Percentiles rank a stretch among this genome's conserved stretches.
phyloP scores from a whole-genome alignment of 2,888 invertebrate species.

The Nasonovia ribisnigri region DNA sequence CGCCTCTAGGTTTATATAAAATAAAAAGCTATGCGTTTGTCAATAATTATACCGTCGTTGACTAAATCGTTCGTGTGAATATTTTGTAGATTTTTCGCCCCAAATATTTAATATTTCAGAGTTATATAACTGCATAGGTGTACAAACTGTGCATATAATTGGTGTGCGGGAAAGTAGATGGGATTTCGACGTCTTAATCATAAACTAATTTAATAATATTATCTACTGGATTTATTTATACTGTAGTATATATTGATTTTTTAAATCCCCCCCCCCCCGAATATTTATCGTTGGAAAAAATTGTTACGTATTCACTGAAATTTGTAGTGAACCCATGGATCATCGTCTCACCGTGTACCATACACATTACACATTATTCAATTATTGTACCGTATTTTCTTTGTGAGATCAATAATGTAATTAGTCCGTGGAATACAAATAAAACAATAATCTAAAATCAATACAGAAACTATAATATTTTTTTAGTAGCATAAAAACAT shows the following conservation, averaged over 20 bases:
- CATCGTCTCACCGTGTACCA: not conserved
- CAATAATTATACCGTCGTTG: not conserved
- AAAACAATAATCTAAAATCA: slow-evolving; percentile 35
- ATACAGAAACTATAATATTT: not conserved
- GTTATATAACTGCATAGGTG: not conserved
- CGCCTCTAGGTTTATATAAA: not conserved
- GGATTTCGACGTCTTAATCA: not conserved
- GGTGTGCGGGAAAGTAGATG: not conserved
- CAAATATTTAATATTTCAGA: not conserved
- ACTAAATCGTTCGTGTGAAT: not conserved
- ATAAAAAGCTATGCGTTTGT: not conserved
- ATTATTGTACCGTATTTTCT: not conserved
- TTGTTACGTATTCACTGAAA: not conserved
- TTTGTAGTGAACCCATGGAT: not conserved
- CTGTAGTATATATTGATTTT: not conserved
- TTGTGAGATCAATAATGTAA: not conserved
- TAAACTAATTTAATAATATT: not conserved
- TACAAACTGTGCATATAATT: not conserved
- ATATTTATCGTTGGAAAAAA: not conserved
- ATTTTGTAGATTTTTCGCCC: not conserved
- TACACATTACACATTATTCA: not conserved
- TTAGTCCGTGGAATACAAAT: not conserved
- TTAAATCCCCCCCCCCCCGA: not conserved
- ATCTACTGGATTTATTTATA: not conserved
- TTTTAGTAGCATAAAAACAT: slow-evolving; percentile 6